Evolutionary conservation across 2,888 invertebrate genomes (phyloP).

Genomic region (Pachydiplax longipennis): DNA sequence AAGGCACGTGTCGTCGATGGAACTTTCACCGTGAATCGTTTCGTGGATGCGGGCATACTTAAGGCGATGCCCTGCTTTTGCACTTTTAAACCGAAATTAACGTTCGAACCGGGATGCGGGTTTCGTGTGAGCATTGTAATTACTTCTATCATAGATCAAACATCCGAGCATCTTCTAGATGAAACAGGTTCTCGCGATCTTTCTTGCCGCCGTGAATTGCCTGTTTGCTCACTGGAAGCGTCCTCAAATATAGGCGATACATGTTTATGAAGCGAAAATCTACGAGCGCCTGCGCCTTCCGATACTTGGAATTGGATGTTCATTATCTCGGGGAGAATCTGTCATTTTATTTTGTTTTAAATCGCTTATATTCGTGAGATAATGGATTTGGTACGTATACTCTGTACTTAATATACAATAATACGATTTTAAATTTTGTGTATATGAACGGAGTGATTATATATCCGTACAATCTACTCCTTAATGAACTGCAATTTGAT

Average conservation of each 20-base stretch:
- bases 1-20: background rate
- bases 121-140: background rate
- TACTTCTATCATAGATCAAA: constrained; percentile 1
- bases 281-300: background rate
- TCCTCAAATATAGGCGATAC: background rate
- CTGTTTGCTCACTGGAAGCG: background rate
- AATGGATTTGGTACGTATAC: too few relatives aligned
- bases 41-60: background rate
- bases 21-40: background rate
- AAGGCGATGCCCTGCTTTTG: background rate
- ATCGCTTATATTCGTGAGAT: too few relatives aligned
- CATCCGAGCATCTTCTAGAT: background rate
- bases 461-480: too few relatives aligned
- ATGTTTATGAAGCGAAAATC: background rate
- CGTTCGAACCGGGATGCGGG: background rate
- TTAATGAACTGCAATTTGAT: too few relatives aligned
- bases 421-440: too few relatives aligned
- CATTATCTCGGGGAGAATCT: background rate
- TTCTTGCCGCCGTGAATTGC: background rate
- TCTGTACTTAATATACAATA: too few relatives aligned
- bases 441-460: too few relatives aligned
- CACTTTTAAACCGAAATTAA: background rate
- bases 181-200: background rate
- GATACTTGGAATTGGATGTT: background rate
- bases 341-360: background rate